Base-by-base conservation (phyloP, 2,888 invertebrate species). In the Ichneumon xanthorius region DNA sequence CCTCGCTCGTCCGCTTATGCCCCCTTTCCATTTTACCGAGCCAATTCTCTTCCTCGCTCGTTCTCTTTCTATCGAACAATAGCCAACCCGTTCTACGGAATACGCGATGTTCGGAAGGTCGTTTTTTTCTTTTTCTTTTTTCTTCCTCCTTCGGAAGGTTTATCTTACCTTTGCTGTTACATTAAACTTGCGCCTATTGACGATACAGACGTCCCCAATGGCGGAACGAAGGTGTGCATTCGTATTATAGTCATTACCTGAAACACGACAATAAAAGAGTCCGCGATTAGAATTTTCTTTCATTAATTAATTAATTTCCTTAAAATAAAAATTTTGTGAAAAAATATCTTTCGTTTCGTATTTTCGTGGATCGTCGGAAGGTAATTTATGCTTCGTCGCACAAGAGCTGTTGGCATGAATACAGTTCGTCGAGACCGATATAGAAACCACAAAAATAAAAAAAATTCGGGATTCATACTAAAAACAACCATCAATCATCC, bases 401-500 rank as follows among this genome's bases (percentile, higher is more conserved):
- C 30, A 16, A 61, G 70, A 14, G 11, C 19, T 16, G 33, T 33
- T 26, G 45, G 26, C 22, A 72, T 73, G 55, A 82, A 72, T 82
- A 55, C 19, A 70, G 45, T 33, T 50, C 68, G 9, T 11, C 33
- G 26, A 68, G 55, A 70, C 6, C 68, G 30, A 67, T 26, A 40
- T 30, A 37, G 45, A 33, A 30, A n/a, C 19, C 37, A 48, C 50
- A 58, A 19, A 22, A 30, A 19, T 48, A 75, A 63, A 16, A 55
- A 75, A 63, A 65, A 72, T 40, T 0, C 9, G 72, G 58, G 22
- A 71, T 77, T 67, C 26, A 58, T 58, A 45, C 45, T 75, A 79
- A 81, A 82, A 65, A 73, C 40, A 77, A 73, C 88, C 89, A 91
- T 92, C 89, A 91, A 92, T 92, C 92, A 92, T 84, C 82, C 72